Evolutionary conservation across 2,113 vertebrate genomes (phyloP), one percentile per base, ranked within the genome.

Genomic region (Toxostoma redivivum): DNA sequence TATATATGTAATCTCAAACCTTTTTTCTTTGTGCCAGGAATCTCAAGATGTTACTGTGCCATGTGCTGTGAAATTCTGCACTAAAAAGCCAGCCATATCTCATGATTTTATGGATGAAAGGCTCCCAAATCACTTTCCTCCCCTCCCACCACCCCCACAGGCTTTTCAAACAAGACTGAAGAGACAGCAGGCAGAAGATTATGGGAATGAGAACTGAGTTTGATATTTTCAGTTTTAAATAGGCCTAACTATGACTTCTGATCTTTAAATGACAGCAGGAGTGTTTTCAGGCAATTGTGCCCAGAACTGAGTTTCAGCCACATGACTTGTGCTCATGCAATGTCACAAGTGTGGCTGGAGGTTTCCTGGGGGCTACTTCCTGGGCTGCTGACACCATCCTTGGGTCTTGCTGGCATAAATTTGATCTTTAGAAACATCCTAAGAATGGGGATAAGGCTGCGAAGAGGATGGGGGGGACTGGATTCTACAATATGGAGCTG

Each of bases 21-120:
- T 97, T 93, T 48, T 88, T 90, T 93, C 92, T 92, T 95, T 97
- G 92, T 96, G 94, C 95, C 97, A 97, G 92, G 92, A 97, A 97
- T 97, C 97, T 98, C 97, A 97, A 97, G 97, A 98, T 97, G 96
- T 97, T 98, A 97, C 96, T 90, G 95, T 97, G 96, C 96, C 97
- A 98, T 98, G 97, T 98, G 97, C 97, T 95, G 97, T 96, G 97
- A 98, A 97, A 97, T 96, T 96, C 97, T 97, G 95, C 90, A 86
- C 96, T 96, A 92, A 97, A 97, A 97, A 97, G 92, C 96, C 95
- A 94, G 95, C 85, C 94, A 44, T 91, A 87, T 96, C 96, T 97
- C 95, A 97, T 95, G 88, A 96, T 94, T 96, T 97, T 97, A 93
- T 94, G 94, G 97, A 97, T 96, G 95, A 97, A 97, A 97, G 94